Percentiles rank a stretch among this genome's conserved stretches.
Conservation (phyloP, 2,888 invertebrate species). For the Patella caerulea region DNA sequence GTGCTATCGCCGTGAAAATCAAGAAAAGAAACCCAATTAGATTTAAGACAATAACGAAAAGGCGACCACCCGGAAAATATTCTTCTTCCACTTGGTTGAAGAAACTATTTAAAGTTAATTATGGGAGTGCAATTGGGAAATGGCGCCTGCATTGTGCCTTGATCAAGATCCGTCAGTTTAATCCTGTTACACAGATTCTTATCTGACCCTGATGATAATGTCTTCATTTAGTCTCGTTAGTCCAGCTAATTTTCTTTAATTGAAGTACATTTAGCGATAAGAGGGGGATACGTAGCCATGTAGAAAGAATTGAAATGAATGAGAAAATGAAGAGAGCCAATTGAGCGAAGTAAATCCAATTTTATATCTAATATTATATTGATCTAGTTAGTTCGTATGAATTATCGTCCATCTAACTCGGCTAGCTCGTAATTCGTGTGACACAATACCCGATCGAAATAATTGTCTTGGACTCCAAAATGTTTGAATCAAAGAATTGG, state of each 20-base stretch:
- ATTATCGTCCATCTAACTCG: no score
- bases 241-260: neutral
- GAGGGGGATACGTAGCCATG: neutral
- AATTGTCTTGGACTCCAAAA: no score
- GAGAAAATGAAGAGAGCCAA: neutral
- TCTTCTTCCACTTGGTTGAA: slow-evolving; percentile 18
- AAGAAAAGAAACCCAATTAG: slow-evolving; percentile 22
- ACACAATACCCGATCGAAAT: no score
- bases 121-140: slow-evolving; percentile 29
- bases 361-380: slow-evolving; percentile 3
- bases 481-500: no score
- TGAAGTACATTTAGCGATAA: neutral
- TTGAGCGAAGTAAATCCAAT: slow-evolving; percentile 6
- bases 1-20: slow-evolving; percentile 19
- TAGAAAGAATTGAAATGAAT: slow-evolving; percentile 7
- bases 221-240: slow-evolving; percentile 23
- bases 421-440: no score
- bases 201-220: slow-evolving; percentile 19
- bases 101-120: slow-evolving; percentile 37
- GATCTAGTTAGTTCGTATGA: neutral
- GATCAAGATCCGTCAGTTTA: neutral
- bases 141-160: neutral
- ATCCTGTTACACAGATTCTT: neutral
- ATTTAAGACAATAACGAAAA: slow-evolving; percentile 23
- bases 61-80: slow-evolving; percentile 1